These are phyloP conservation scores for Verasper variegatus DNA, from an alignment of 2,113 vertebrate species.

Conservation along the genomic window DNA sequence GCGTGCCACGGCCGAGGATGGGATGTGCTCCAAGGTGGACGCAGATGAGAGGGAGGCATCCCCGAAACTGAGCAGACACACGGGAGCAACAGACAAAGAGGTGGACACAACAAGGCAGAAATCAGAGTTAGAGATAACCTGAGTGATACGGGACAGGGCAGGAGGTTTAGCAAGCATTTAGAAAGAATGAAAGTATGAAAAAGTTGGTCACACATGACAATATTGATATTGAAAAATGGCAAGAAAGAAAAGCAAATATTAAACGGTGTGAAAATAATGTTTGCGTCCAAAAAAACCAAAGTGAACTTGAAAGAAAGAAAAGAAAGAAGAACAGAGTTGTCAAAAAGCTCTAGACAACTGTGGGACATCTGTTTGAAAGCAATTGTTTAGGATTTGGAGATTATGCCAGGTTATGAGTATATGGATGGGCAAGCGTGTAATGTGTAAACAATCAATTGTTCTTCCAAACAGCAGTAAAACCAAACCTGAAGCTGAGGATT, in stretches of 20 bases:
- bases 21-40: conserved; percentile 98
- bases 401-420: background rate
- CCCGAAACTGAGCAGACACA: conserved; percentile 88
- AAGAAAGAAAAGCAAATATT: conserved; percentile 11
- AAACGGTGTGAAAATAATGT: background rate
- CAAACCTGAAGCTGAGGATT: conserved; percentile 28
- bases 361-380: conserved; percentile 27
- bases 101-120: conserved; percentile 50
- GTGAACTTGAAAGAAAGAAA: background rate
- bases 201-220: conserved; percentile 1
- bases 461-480: conserved; percentile 29
- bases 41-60: conserved; percentile 94
- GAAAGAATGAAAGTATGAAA: conserved; percentile 24
- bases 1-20: conserved; percentile 90
- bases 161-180: conserved; percentile 34
- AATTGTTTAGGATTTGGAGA: conserved; percentile 4
- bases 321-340: conserved; percentile 19
- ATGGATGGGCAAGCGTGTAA: conserved; percentile 18
- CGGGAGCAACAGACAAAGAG: conserved; percentile 36
- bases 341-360: conserved; percentile 17
- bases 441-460: conserved; percentile 20
- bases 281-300: conserved; percentile 16
- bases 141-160: conserved; percentile 78
- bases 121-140: conserved; percentile 49
- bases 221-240: conserved; percentile 44